Conservation (phyloP, 2,797 vertebrate genomes). For the Tapera naevia region DNA sequence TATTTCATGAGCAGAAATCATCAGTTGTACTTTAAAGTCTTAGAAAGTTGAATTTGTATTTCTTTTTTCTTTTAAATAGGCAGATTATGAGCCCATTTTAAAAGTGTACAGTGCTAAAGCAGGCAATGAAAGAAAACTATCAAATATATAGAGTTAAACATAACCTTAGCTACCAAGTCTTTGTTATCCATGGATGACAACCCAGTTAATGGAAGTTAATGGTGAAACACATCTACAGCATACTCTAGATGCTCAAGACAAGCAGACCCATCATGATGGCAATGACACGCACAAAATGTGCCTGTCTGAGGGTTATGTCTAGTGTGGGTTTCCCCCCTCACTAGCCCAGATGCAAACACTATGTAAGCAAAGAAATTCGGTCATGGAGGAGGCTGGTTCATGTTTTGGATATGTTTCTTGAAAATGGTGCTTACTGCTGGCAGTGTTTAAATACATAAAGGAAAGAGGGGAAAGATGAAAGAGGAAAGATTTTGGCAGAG, state of each 20-base stretch:
- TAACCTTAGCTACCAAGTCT: constrained; percentile 79
- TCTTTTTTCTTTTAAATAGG: neutral
- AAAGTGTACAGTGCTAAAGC: neutral
- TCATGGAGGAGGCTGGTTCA: neutral
- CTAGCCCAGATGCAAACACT: constrained; percentile 47
- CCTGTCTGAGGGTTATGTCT: neutral
- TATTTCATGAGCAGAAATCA: neutral
- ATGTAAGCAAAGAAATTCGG: neutral
- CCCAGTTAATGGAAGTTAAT: constrained; percentile 87
- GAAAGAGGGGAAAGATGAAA: neutral
- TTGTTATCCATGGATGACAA: constrained; percentile 86
- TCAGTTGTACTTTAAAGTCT: neutral
- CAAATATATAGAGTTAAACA: constrained; percentile 74
- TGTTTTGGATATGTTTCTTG: neutral
- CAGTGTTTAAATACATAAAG: neutral
- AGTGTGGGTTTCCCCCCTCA: constrained; percentile 40
- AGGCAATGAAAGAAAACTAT: constrained; percentile 14
- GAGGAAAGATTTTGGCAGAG: constrained; percentile 43
- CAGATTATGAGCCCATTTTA: neutral
- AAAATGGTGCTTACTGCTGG: constrained; percentile 11
- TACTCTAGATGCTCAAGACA: constrained; percentile 66
- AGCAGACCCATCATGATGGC: neutral
- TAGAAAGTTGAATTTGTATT: neutral
- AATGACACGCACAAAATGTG: constrained; percentile 45
- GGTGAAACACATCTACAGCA: constrained; percentile 49